Evolutionary conservation across 2,797 vertebrate species (phyloP).

Genomic region (Syncerus caffer): DNA sequence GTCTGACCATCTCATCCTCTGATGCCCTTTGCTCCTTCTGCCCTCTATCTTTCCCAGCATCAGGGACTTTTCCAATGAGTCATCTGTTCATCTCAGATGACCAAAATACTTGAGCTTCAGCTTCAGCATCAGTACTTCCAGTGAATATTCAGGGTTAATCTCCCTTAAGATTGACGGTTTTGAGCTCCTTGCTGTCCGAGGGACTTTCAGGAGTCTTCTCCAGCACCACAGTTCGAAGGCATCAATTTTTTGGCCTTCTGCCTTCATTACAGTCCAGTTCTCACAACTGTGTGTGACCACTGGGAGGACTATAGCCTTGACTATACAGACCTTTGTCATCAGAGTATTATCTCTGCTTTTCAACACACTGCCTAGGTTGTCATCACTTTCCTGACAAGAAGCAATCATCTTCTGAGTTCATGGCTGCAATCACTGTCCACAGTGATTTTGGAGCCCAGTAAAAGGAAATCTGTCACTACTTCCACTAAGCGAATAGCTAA

Average conservation of each 20-base stretch:
- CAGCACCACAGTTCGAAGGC: not conserved
- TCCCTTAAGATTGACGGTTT: not conserved
- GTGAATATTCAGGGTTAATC: not conserved
- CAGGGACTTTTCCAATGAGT: not conserved
- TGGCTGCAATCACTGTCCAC: not conserved
- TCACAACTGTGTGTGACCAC: not conserved
- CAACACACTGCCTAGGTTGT: not conserved
- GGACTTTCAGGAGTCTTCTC: not conserved
- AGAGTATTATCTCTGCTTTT: not conserved
- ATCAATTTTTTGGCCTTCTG: not conserved
- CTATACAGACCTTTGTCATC: not conserved
- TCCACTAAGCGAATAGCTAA: not conserved
- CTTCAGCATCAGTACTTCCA: not conserved
- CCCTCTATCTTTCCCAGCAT: not conserved
- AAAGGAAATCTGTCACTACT: not conserved
- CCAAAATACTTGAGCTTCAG: not conserved
- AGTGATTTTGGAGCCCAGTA: not conserved
- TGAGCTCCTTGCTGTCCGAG: not conserved
- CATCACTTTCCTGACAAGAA: not conserved
- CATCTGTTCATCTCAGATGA: not conserved
- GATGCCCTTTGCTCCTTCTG: not conserved
- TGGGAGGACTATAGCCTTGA: not conserved
- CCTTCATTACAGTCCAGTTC: not conserved
- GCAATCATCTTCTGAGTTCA: not conserved
- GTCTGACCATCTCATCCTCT: not conserved